Evolutionary conservation across 2,113 vertebrate species (phyloP).

Genomic region (Neogobius melanostomus): DNA sequence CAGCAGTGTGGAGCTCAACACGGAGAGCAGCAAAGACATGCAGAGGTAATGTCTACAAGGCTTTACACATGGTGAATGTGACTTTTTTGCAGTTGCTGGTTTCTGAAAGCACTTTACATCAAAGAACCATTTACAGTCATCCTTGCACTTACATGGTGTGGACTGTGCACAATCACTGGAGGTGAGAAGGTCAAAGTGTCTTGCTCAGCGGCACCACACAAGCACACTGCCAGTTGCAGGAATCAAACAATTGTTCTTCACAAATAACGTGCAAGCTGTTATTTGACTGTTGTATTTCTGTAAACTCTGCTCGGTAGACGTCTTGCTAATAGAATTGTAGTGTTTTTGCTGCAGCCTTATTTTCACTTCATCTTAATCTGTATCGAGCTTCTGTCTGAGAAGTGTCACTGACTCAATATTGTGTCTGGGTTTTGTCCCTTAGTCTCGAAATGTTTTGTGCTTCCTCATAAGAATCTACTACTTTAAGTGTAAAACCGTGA

Average conservation of each 20-base stretch:
- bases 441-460: constrained; percentile 20
- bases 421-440: background rate
- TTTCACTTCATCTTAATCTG: too few species aligned
- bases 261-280: too few species aligned
- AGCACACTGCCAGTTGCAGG: background rate
- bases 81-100: background rate
- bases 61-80: background rate
- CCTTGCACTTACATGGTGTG: too few species aligned
- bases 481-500: constrained; percentile 37
- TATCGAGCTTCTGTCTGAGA: too few species aligned
- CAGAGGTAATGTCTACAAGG: constrained; percentile 74
- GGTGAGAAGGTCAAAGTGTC: background rate
- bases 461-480: constrained; percentile 30
- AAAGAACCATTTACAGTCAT: background rate
- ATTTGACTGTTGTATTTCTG: too few species aligned
- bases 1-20: constrained; percentile 45
- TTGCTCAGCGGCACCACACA: background rate
- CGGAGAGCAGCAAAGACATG: constrained; percentile 73
- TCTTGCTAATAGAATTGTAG: too few species aligned
- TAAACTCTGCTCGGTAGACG: too few species aligned
- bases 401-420: background rate
- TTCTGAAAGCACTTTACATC: background rate
- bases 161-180: background rate
- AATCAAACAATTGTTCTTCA: background rate
- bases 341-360: too few species aligned